Evolutionary conservation across 1,140 invertebrate species (phyloP).

Genomic region (Adoxophyes honmai): DNA sequence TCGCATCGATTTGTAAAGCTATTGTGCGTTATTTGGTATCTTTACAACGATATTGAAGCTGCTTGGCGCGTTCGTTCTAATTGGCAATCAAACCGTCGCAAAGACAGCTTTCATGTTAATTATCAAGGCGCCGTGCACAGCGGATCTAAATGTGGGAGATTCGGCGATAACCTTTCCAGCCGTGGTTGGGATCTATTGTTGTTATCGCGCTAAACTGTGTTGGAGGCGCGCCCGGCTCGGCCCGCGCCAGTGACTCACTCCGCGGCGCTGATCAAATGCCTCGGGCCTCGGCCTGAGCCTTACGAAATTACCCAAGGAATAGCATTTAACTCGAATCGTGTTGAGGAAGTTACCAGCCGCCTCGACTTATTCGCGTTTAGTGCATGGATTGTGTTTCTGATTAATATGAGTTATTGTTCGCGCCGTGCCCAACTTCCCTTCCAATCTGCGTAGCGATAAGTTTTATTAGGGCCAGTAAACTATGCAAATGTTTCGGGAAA

Average conservation of each 20-base stretch:
- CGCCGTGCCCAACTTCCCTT: neutral
- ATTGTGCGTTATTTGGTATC: too few relatives aligned
- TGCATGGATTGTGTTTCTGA: slow-evolving; percentile 10
- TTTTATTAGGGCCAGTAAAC: neutral
- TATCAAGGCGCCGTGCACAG: neutral
- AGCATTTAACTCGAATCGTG: slow-evolving; percentile 30
- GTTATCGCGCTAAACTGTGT: slow-evolving; percentile 26
- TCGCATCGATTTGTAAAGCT: too few relatives aligned
- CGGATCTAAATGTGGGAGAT: slow-evolving; percentile 1
- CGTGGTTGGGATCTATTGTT: slow-evolving; percentile 29
- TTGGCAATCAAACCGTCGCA: neutral
- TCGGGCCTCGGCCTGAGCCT: slow-evolving; percentile 27
- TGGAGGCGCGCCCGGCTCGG: slow-evolving; percentile 32
- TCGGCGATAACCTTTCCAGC: slow-evolving; percentile 12
- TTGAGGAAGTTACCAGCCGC: slow-evolving; percentile 27
- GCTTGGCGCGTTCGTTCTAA: neutral
- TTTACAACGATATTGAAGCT: too few relatives aligned
- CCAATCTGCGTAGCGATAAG: neutral
- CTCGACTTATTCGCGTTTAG: slow-evolving; percentile 13
- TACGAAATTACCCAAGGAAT: slow-evolving; percentile 47
- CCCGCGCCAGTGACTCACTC: slow-evolving; percentile 27
- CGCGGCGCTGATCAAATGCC: slow-evolving; percentile 28
- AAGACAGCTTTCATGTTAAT: neutral
- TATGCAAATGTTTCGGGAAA: neutral
- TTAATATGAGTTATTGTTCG: slow-evolving; percentile 12